Evolutionary conservation across 2,797 vertebrate genomes (phyloP), one percentile per base, ranked within the genome.

Genomic region (Xenentodon cancila): DNA sequence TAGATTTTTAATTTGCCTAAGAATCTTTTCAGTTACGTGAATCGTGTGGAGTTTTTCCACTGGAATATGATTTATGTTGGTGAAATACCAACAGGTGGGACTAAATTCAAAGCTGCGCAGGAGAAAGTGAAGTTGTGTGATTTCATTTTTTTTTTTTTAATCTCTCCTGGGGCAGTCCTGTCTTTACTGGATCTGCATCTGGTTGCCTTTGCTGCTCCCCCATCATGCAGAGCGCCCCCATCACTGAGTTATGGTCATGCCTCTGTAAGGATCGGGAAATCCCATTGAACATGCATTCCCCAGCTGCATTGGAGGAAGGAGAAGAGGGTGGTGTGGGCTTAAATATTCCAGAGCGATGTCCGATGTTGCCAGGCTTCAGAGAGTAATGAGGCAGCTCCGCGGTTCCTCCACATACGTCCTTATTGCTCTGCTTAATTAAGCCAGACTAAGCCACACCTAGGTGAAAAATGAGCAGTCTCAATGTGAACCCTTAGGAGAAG

Each of bases 371-470:
- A 19, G 61, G 64, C 64, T 71, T 73, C 57, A 25, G 78, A 81
- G 77, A 82, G 81, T 86, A 88, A 90, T 88, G 89, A 87, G 84
- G 79, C 75, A 67, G 73, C 57, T 21, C 58, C 59, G 8, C 37
- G 25, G 78, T 85, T 83, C 72, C 12, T 48, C 59, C 59, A 64
- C 77, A 65, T 34, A 34, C 78, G 20, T 19, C 64, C 40, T 67
- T 70, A 69, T 87, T 78, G 84, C 68, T 78, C 59, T 56, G 60
- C 68, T 72, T 88, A 88, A 88, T 89, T 77, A 91, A 87, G 21
- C n/a, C n/a, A n/a, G 75, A 82, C 80, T 52, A 64, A 84, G 72
- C 67, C 25, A 45, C 61, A 42, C 65, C 67, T 75, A 59, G 81
- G 77, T 88, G 85, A 88, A 83, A 91, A 90, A 90, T 78, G 73